Base-by-base conservation (phyloP, 2,113 vertebrate species). In the Empidonax traillii region DNA sequence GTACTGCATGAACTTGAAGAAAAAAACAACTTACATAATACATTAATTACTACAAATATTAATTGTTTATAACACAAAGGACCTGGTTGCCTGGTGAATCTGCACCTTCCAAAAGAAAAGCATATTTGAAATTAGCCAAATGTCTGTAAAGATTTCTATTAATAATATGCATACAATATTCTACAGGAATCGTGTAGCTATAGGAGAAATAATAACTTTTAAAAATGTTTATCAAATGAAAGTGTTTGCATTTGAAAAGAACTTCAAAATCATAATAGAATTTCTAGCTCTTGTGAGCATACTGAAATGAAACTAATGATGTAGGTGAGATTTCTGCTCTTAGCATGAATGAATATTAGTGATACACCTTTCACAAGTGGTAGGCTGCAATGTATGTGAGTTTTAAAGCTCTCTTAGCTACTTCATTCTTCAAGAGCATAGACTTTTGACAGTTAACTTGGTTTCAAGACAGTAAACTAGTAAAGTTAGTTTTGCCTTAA, bases 311-410 rank as follows among this genome's bases (percentile, higher is more conserved):
- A 78, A 73, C 4, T n/a, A 68, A 37, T 27, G 25, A 46, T 37
- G 10, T 44, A 56, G 30, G 12, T 91, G 46, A 72, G 33, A 41
- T 69, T 93, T 76, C 59, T 66, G 43, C 16, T 71, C 17, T 56
- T 72, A 12, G 17, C 11, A 22, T 73, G 43, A 81, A 41, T 44
- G 30, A 74, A 9, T 59, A 61, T 53, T 56, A n/a, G 23, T 55
- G 33, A 28, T 39, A 51, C 18, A 41, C 56, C 27, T 78, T 65
- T 83, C 79, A 75, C 6, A 39, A 61, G 51, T 24, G 5, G 1
- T 44, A 84, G 61, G 56, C 35, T 75, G 49, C n/a, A 44, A n/a
- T 33, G 4, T 52, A 13, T 0, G 0, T 35, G 23, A 16, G 35
- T 44, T 66, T 86, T 76, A 83, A 37, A 88, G 18, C 30, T 68